phyloP scores from a whole-genome alignment of 1,140 invertebrate genomes.

The Orius insidiosus region DNA sequence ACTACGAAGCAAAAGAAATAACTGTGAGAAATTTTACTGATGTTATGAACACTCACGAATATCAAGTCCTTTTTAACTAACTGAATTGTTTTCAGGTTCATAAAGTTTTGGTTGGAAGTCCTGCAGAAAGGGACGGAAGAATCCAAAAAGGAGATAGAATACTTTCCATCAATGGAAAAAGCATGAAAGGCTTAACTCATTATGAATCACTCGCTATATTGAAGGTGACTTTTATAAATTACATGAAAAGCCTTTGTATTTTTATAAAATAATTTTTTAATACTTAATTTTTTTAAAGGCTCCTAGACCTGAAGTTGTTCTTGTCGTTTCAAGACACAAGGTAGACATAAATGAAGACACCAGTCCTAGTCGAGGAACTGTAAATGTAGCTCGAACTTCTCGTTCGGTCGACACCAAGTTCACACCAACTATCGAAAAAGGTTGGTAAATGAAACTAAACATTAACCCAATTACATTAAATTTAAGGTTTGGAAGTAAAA shows the following conservation, averaged over 20 bases:
- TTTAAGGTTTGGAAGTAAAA: constrained; percentile 12
- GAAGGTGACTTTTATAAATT: too few relatives aligned
- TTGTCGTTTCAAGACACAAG: constrained; percentile 38
- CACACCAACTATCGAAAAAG: constrained; percentile 4
- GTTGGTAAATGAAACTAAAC: constrained; percentile 1
- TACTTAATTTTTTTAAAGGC: constrained; percentile 27
- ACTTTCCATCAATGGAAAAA: constrained; percentile 72
- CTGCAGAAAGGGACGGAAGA: constrained; percentile 67
- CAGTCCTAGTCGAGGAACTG: not conserved
- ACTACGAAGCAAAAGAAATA: constrained; percentile 80
- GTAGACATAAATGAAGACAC: constrained; percentile 14
- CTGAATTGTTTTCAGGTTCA: constrained; percentile 48
- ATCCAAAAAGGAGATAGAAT: constrained; percentile 76
- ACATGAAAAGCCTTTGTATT: too few relatives aligned
- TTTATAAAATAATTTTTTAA: not conserved
- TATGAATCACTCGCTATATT: constrained; percentile 66
- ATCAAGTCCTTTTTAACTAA: too few relatives aligned
- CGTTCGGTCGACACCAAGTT: constrained; percentile 7
- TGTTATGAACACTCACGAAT: too few relatives aligned
- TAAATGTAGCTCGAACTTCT: not conserved
- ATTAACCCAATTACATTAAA: not conserved
- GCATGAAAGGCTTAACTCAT: constrained; percentile 63
- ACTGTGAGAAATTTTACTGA: constrained; percentile 40
- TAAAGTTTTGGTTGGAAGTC: constrained; percentile 64
- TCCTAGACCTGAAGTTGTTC: constrained; percentile 43